Conservation (phyloP, 2,113 vertebrate species). For the Eonycteris spelaea region DNA sequence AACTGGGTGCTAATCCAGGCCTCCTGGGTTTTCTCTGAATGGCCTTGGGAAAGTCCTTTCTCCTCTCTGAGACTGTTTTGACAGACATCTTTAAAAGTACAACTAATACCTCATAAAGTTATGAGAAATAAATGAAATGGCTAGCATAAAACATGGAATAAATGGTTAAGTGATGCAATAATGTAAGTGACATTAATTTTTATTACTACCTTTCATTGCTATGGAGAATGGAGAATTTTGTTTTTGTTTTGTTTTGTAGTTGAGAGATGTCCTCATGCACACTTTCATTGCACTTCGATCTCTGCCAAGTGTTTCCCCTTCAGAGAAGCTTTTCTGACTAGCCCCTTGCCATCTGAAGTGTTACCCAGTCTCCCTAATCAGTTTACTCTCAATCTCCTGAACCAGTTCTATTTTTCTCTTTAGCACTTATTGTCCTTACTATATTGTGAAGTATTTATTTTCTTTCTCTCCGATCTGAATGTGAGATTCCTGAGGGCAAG, state of each 20-base stretch:
- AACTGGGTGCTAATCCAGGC: not conserved
- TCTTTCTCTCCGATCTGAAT: not conserved
- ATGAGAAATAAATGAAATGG: not conserved
- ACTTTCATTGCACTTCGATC: not conserved
- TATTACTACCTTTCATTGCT: not conserved
- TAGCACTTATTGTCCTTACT: not conserved
- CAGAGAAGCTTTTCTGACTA: not conserved
- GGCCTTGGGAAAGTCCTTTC: not conserved
- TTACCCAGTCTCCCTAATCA: no score
- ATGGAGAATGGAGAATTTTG: not conserved
- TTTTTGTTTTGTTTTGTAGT: not conserved
- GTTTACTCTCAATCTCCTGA: not conserved
- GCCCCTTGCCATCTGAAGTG: not conserved
- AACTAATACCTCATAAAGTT: not conserved
- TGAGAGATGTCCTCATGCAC: rapidly evolving
- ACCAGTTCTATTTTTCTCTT: not conserved
- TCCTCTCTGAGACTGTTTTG: not conserved
- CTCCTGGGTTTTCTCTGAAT: not conserved
- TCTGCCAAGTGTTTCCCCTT: not conserved
- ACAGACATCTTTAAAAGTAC: not conserved
- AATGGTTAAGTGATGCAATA: not conserved
- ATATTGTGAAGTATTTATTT: not conserved
- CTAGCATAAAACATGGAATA: rapidly evolving
- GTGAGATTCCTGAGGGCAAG: not conserved
- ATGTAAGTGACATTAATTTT: not conserved